Conservation (phyloP, 37 sponge, comb jelly and placozoan genomes). For the Hexactinellida sp. region DNA sequence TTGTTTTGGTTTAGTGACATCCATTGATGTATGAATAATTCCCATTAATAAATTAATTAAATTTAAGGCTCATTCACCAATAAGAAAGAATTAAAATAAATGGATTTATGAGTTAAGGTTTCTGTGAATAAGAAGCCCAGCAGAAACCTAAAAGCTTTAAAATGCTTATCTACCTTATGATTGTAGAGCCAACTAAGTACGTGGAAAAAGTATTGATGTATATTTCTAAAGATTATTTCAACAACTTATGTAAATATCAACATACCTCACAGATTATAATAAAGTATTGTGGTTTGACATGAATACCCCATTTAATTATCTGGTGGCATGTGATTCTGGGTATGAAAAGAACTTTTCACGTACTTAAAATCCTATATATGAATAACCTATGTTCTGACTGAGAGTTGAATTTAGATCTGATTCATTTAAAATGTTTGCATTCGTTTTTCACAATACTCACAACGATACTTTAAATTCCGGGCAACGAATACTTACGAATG, state of each 20-base stretch:
- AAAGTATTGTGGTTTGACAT: conserved; percentile 2
- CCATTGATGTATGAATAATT: too few species aligned
- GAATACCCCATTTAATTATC: not conserved
- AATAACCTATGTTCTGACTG: not conserved
- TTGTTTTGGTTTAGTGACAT: too few species aligned
- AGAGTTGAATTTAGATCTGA: not conserved
- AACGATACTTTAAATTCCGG: too few species aligned
- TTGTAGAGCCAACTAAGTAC: not conserved
- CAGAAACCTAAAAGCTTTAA: not conserved
- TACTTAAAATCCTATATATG: not conserved
- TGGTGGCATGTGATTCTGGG: not conserved
- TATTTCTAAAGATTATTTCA: not conserved
- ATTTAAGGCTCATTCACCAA: too few species aligned
- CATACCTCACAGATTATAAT: not conserved
- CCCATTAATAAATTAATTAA: too few species aligned
- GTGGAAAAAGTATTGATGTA: too few species aligned
- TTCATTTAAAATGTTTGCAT: not conserved
- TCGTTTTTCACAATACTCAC: too few species aligned
- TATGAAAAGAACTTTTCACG: not conserved
- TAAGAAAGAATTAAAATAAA: too few species aligned
- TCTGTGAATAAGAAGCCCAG: not conserved
- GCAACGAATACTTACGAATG: too few species aligned
- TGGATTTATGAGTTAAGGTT: not conserved
- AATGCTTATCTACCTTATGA: not conserved
- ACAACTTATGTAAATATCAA: not conserved